Evolutionary conservation across 2,113 vertebrate genomes (phyloP).

Genomic region (Zeus faber): DNA sequence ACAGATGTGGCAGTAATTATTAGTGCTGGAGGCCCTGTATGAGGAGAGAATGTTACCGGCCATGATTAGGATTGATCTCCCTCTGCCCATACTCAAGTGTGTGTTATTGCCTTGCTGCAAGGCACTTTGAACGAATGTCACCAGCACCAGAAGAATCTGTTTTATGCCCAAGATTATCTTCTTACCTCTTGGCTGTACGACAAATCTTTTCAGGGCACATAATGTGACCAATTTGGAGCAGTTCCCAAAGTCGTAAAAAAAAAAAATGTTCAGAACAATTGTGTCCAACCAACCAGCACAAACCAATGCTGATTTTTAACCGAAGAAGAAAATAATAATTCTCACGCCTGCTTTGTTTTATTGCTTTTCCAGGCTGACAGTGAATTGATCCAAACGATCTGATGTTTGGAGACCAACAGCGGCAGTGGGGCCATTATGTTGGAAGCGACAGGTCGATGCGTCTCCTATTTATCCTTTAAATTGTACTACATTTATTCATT

Average conservation of each 20-base stretch:
- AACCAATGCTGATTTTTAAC: background rate
- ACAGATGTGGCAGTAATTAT: background rate
- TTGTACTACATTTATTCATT: background rate
- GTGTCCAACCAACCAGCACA: too few species aligned
- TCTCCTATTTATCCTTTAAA: background rate
- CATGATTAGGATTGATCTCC: background rate
- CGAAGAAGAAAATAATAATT: background rate
- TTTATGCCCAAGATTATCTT: too few species aligned
- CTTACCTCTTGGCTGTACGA: too few species aligned
- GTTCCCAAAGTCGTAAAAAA: too few species aligned
- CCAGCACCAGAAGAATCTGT: background rate
- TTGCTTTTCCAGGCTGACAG: background rate
- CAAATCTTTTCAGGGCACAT: too few species aligned
- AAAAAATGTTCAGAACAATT: background rate
- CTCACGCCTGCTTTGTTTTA: background rate
- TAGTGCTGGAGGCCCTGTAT: background rate
- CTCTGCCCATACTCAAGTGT: background rate
- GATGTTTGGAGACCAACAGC: background rate
- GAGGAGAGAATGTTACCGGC: background rate
- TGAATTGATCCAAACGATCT: background rate
- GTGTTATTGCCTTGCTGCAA: background rate
- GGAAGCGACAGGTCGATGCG: background rate
- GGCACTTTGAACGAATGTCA: background rate
- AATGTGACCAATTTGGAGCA: too few species aligned
- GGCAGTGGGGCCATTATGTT: background rate